Conservation (phyloP, 2,113 vertebrate species). For the Asarcornis scutulata region DNA sequence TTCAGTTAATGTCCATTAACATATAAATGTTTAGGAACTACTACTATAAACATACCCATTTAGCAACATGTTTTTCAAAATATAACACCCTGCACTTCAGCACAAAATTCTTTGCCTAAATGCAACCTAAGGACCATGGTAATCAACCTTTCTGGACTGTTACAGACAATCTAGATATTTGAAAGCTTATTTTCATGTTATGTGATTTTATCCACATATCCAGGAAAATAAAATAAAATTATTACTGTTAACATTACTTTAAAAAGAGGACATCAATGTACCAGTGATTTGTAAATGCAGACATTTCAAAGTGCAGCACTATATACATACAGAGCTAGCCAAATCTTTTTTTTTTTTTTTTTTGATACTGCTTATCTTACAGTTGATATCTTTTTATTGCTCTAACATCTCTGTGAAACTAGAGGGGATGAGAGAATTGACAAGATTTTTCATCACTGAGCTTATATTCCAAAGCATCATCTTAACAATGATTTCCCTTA, state of each 20-base stretch:
- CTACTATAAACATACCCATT: background rate
- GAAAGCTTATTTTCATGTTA: background rate
- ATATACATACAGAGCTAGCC: background rate
- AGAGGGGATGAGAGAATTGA: background rate
- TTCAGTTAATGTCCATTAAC: background rate
- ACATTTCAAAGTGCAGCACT: background rate
- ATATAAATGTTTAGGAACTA: background rate
- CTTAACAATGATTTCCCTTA: conserved; percentile 22
- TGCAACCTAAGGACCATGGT: background rate
- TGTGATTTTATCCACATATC: background rate
- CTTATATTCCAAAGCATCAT: conserved; percentile 1
- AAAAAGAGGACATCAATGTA: background rate
- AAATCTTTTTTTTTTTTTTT: background rate
- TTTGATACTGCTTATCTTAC: background rate
- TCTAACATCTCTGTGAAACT: background rate
- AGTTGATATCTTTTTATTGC: background rate
- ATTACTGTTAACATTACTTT: background rate
- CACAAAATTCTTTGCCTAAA: background rate
- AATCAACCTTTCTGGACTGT: background rate
- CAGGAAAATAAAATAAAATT: background rate
- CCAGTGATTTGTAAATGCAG: background rate
- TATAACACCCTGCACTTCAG: background rate
- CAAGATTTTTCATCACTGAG: conserved; percentile 16
- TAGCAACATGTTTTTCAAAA: background rate
- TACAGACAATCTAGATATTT: background rate